Conservation (phyloP, 2,797 vertebrate genomes). For the Avahi laniger region DNA sequence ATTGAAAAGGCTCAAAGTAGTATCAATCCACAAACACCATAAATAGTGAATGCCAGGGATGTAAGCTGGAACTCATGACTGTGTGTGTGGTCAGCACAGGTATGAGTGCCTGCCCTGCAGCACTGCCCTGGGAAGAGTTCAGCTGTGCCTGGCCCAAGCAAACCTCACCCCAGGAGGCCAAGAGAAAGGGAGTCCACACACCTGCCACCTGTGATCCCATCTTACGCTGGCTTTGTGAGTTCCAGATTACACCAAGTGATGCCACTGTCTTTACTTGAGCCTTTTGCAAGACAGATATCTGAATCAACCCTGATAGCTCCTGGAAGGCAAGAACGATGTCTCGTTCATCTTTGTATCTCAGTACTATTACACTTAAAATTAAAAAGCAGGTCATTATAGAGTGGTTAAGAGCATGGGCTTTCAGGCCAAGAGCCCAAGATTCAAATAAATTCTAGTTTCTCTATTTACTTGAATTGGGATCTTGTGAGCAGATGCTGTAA, state of each 20-base stretch:
- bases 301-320: not conserved
- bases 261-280: not conserved
- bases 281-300: not conserved
- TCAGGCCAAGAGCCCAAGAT: not conserved
- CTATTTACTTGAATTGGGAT: not conserved
- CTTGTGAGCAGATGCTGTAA: not conserved
- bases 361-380: not conserved
- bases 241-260: not conserved
- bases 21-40: not conserved
- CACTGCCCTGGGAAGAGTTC: not conserved
- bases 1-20: not conserved
- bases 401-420: conserved; percentile 1
- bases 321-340: not conserved
- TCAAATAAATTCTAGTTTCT: conserved; percentile 20
- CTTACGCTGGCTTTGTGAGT: not conserved
- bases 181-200: not conserved
- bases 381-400: not conserved
- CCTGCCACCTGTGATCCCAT: not conserved
- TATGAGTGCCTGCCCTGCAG: not conserved
- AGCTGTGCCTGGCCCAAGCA: not conserved
- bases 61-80: not conserved
- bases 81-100: not conserved
- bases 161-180: not conserved
- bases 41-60: not conserved
- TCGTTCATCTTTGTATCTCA: not conserved